These are phyloP conservation scores for Eupithecia subfuscata DNA, from an alignment of 2,888 invertebrate genomes.

Conservation along the genomic window DNA sequence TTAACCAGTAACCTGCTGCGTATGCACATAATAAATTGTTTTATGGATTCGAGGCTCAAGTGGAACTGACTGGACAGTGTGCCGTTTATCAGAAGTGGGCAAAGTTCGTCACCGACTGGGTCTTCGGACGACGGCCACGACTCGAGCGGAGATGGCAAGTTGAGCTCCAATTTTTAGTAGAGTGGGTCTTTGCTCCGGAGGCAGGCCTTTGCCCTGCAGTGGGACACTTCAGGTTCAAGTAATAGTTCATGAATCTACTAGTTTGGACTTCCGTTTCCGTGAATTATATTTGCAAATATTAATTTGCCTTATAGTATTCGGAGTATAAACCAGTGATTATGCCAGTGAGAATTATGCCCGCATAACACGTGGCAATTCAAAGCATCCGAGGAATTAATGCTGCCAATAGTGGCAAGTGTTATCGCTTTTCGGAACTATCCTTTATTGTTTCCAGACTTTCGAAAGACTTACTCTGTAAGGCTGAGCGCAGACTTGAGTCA, in stretches of 20 bases:
- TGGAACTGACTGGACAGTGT: not conserved
- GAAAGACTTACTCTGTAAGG: not conserved
- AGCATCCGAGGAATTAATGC: not conserved
- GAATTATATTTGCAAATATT: not conserved
- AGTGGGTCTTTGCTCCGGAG: not conserved
- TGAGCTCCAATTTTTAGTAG: not conserved
- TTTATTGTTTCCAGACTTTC: not conserved
- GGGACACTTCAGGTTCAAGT: not conserved
- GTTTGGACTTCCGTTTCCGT: not conserved
- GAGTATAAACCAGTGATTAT: not conserved
- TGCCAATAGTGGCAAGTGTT: not conserved
- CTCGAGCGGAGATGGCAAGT: not conserved
- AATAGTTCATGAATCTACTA: not conserved
- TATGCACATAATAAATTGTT: not conserved
- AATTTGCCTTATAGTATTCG: not conserved
- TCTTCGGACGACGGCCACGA: not conserved
- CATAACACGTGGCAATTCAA: not conserved
- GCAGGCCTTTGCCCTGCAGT: not conserved
- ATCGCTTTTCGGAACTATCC: not conserved
- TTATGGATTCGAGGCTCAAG: not conserved
- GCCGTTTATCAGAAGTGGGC: not conserved
- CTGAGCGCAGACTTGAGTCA: too few species aligned
- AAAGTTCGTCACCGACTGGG: not conserved
- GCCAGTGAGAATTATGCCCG: not conserved
- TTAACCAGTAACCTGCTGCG: slow-evolving; percentile 2